These are phyloP conservation scores for Frankliniella fusca DNA, from an alignment of 2,888 invertebrate species.

Conservation along the genomic window DNA sequence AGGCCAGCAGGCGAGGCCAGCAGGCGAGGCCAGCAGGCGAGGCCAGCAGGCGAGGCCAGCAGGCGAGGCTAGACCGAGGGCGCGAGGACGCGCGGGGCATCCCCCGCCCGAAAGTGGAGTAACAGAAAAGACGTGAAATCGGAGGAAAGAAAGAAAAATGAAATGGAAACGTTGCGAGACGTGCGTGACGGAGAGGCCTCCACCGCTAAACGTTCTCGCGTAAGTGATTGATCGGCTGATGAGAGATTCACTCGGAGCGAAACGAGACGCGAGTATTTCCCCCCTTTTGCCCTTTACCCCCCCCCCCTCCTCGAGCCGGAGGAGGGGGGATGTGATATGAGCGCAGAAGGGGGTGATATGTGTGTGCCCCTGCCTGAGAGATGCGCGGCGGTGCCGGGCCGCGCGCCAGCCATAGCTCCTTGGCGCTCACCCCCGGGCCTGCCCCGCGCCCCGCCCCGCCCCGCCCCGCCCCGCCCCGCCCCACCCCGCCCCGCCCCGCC, in stretches of 20 bases:
- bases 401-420: too few relatives aligned
- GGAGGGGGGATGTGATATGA: neutral
- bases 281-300: too few relatives aligned
- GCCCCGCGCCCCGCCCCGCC: neutral
- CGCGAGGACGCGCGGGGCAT: neutral
- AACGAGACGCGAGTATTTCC: too few relatives aligned
- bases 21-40: too few relatives aligned
- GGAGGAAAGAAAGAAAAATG: neutral
- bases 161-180: neutral
- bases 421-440: too few relatives aligned
- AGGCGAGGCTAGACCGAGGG: neutral
- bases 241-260: neutral
- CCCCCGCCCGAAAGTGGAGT: neutral
- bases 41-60: too few relatives aligned
- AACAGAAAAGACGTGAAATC: too few relatives aligned
- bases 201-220: neutral
- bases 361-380: neutral
- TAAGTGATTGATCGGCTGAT: slow-evolving; percentile 7
- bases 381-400: neutral
- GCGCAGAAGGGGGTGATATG: neutral
- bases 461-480: neutral
- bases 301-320: neutral
- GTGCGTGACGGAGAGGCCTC: neutral
- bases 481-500: neutral
- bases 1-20: too few relatives aligned